A percentile compares a stretch with the other conserved stretches of the same genome.
Evolutionary conservation across 2,113 vertebrate genomes (phyloP).

Genomic region (Dendrocopos noguchii): DNA sequence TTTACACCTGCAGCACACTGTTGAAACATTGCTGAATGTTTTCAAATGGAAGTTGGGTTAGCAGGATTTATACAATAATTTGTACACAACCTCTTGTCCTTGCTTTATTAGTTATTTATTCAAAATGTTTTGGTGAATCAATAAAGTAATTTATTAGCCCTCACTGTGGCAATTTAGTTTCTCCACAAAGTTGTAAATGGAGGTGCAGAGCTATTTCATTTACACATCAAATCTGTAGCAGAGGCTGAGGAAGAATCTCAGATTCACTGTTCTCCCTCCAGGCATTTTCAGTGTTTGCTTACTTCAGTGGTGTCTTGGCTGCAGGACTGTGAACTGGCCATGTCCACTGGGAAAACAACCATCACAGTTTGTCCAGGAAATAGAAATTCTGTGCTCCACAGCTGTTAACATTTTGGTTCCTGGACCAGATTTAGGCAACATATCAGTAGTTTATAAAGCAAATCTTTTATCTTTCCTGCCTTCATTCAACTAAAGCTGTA

Average conservation of each 20-base stretch:
- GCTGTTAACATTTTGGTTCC: conserved; percentile 20
- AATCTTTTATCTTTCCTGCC: conserved; percentile 30
- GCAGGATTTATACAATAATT: neutral
- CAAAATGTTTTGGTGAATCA: neutral
- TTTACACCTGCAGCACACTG: neutral
- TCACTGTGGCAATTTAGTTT: neutral
- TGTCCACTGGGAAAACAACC: neutral
- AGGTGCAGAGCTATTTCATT: neutral
- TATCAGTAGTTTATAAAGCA: neutral
- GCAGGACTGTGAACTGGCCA: neutral
- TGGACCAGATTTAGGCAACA: neutral
- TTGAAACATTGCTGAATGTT: neutral
- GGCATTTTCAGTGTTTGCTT: neutral
- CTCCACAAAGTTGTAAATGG: neutral
- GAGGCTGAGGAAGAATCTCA: neutral
- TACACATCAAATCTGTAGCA: neutral
- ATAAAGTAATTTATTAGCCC: neutral
- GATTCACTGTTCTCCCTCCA: neutral
- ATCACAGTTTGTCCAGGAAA: neutral
- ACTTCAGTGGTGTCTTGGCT: neutral
- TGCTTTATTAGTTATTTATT: neutral
- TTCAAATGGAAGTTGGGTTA: neutral
- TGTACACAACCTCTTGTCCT: neutral
- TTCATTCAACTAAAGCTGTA: conserved; percentile 14
- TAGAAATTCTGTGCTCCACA: conserved; percentile 7